A percentile compares a stretch with the other conserved stretches of the same genome.
These are phyloP conservation scores for Cladopsammia gracilis DNA, from an alignment of 64 coral and sea anemone genomes.

Conservation along the genomic window DNA sequence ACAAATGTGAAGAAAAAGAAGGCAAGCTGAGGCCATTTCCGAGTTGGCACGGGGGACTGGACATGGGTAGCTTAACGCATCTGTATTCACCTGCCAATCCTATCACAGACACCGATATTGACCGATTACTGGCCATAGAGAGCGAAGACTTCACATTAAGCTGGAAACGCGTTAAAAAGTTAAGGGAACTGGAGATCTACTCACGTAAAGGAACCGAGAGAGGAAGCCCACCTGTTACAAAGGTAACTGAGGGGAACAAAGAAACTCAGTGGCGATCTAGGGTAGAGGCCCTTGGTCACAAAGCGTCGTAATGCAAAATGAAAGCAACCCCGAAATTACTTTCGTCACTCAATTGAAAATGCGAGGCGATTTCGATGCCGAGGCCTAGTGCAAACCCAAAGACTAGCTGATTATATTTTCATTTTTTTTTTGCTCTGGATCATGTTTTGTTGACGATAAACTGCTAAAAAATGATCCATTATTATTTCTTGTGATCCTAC, in stretches of 20 bases:
- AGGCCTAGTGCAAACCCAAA: no score
- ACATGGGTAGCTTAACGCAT: conserved; percentile 50
- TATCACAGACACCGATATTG: conserved; percentile 49
- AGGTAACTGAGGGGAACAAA: conserved; percentile 15
- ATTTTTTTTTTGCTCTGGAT: no score
- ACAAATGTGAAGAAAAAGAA: conserved; percentile 44
- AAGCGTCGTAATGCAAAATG: no score
- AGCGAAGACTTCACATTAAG: conserved; percentile 24
- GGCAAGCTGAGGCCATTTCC: conserved; percentile 42
- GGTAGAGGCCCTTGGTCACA: no score
- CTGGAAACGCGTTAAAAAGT: conserved; percentile 70
- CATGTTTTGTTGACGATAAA: no score
- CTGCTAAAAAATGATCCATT: no score
- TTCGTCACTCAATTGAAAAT: no score
- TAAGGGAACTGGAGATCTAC: conserved; percentile 65
- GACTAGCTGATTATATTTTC: no score
- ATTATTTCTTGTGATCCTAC: not conserved
- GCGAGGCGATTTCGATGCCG: no score
- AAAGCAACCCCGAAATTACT: no score
- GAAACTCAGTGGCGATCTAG: no score
- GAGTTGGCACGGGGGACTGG: conserved; percentile 25
- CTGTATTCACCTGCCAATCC: conserved; percentile 52
- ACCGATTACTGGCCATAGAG: conserved; percentile 52
- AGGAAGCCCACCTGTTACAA: conserved; percentile 62
- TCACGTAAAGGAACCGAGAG: conserved; percentile 43